These are phyloP conservation scores for Eristalinus sepulchralis DNA, from an alignment of 2,888 invertebrate species.

Conservation along the genomic window DNA sequence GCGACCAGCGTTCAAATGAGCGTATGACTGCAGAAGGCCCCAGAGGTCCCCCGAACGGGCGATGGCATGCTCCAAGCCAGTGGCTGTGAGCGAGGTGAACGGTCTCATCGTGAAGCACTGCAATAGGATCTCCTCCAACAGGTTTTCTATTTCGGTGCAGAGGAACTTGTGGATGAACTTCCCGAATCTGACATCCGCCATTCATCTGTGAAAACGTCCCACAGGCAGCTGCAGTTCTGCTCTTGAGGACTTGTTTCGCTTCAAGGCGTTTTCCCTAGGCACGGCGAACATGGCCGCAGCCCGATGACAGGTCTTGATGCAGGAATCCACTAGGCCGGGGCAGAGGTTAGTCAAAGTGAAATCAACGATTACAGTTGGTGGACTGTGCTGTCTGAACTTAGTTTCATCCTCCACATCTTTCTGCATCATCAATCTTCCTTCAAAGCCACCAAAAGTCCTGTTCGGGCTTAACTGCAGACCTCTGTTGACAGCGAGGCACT, in stretches of 20 bases:
- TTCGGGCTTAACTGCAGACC: too few species aligned
- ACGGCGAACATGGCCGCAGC: conserved; percentile 96
- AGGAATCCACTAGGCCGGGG: conserved; percentile 91
- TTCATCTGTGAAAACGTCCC: conserved; percentile 95
- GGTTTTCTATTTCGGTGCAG: conserved; percentile 93
- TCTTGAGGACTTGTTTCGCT: conserved; percentile 92
- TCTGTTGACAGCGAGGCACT: too few species aligned
- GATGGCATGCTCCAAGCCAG: conserved; percentile 90
- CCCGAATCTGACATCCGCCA: conserved; percentile 93
- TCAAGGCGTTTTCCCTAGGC: conserved; percentile 90
- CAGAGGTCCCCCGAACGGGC: conserved; percentile 93
- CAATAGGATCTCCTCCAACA: conserved; percentile 91
- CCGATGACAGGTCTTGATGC: conserved; percentile 91
- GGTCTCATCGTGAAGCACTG: conserved; percentile 85
- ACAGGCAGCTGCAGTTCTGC: conserved; percentile 93
- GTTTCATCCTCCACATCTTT: too few species aligned
- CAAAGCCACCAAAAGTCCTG: too few species aligned
- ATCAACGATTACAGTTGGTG: too few species aligned
- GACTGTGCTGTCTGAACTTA: too few species aligned
- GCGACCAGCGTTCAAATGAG: conserved; percentile 93
- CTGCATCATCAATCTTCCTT: too few species aligned
- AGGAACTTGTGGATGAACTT: conserved; percentile 94
- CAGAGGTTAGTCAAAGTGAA: too few species aligned
- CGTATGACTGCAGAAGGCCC: conserved; percentile 94
- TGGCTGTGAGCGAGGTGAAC: conserved; percentile 87